Evolutionary conservation across 2,113 vertebrate genomes (phyloP).

Genomic region (Centrocercus urophasianus): DNA sequence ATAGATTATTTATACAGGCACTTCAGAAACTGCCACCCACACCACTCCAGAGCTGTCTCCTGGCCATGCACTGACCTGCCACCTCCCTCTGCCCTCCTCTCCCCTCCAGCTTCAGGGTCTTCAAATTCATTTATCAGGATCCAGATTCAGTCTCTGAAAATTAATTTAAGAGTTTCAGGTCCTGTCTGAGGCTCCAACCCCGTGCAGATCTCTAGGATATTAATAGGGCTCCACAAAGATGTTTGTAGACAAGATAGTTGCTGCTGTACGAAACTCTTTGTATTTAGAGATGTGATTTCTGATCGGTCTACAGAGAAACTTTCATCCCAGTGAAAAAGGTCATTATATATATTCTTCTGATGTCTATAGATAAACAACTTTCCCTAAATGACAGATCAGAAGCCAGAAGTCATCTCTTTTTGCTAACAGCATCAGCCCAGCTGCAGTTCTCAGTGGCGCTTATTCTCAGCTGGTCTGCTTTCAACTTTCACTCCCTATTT

Average conservation of each 20-base stretch:
- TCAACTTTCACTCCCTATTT: slow-evolving; percentile 68
- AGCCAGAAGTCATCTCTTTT: slow-evolving; percentile 51
- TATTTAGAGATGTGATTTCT: slow-evolving; percentile 43
- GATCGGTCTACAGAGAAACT: slow-evolving; percentile 13
- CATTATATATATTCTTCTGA: slow-evolving; percentile 47
- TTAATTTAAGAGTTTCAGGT: neutral
- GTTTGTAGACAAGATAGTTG: neutral
- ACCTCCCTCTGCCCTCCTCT: neutral
- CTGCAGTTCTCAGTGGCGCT: slow-evolving; percentile 62
- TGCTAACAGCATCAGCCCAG: slow-evolving; percentile 57
- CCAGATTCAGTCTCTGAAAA: neutral
- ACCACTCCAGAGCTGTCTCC: neutral
- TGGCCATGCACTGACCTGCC: neutral
- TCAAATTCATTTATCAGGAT: neutral
- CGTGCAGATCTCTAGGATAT: neutral
- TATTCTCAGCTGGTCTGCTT: slow-evolving; percentile 71
- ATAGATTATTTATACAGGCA: neutral
- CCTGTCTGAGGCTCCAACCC: neutral
- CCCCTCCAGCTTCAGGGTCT: neutral
- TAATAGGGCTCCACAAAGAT: neutral
- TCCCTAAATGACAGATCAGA: slow-evolving; percentile 53
- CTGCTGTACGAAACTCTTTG: neutral
- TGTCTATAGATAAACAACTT: slow-evolving; percentile 58
- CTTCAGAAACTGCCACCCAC: neutral
- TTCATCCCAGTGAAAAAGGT: slow-evolving; percentile 59